Evolutionary conservation across 2,888 invertebrate species (phyloP), one percentile per base, ranked within the genome.

Genomic region (Camptogramma bilineatum): DNA sequence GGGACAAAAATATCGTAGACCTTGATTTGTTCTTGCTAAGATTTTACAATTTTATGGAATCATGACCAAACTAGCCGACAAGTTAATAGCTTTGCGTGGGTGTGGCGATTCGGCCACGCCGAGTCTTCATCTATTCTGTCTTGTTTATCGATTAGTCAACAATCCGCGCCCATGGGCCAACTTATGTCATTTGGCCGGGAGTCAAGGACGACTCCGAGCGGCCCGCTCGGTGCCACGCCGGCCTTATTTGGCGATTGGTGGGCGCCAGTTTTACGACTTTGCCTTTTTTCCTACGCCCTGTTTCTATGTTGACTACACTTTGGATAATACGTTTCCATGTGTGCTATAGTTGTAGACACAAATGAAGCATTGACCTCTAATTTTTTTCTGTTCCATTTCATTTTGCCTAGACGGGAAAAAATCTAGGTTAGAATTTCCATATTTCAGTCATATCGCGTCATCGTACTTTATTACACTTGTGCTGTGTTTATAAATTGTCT

Each of bases 101-200:
- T 82, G 86, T 82, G 85, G 80, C 83, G 73, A 81, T 83, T 82
- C 77, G 80, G 73, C 81, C 75, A 81, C 83, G 85, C 51, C 77
- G 81, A 80, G 77, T 84, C 81, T 86, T 87, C 84, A 83, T 88
- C 86, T 79, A 86, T 88, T 88, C 81, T 76, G 87, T 84, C 85
- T 88, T 87, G 87, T 90, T 85, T 90, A 92, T 92, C 88, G 92
- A 92, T 92, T 91, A 86, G 88, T 83, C 83, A 86, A 88, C 87
- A 90, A 81, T 89, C 87, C 91, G 90, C 91, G 87, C 90, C 91
- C 90, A 91, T 92, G 88, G 91, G 86, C 91, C 87, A 91, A 91
- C 90, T 91, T 91, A 87, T 92, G 91, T 92, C 91, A 89, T 93
- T 93, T 92, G 92, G 93, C 91, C 80, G 87, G 88, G 89, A 90